These are phyloP conservation scores for Pangasius macronema DNA, from an alignment of 2,797 vertebrate genomes.

Conservation along the genomic window DNA sequence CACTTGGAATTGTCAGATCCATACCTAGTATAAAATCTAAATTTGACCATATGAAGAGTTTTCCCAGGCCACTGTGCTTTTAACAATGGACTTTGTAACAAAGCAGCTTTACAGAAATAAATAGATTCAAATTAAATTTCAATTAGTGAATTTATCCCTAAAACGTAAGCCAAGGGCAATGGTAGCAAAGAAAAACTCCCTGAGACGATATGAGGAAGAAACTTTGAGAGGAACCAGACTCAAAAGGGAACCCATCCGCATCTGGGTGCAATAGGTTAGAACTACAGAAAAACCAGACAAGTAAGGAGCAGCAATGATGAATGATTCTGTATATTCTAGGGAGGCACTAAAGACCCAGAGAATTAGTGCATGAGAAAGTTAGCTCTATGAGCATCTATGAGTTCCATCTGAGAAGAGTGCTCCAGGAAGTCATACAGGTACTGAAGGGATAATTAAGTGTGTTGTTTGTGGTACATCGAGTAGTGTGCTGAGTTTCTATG, in stretches of 20 bases:
- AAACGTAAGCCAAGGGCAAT: no score
- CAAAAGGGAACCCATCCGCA: no score
- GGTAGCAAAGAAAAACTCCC: no score
- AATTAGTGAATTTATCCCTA: no score
- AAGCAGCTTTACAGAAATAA: no score
- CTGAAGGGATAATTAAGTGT: background rate
- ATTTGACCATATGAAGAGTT: background rate
- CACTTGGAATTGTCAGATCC: background rate
- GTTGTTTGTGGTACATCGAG: conserved; percentile 26
- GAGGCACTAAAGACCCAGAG: background rate
- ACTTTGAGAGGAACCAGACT: no score
- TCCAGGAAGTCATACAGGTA: conserved; percentile 19
- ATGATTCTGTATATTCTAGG: background rate
- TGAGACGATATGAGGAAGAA: no score
- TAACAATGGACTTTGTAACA: no score
- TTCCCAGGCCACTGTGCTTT: background rate
- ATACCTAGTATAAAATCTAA: background rate
- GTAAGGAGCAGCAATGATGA: background rate
- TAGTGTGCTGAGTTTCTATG: conserved; percentile 27
- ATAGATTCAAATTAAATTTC: no score
- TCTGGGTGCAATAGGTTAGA: background rate
- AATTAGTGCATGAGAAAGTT: background rate
- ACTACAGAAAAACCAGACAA: background rate
- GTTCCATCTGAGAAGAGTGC: background rate
- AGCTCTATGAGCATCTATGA: background rate